phyloP scores from a whole-genome alignment of 1,140 invertebrate species.

The Aradophagus sp. region DNA sequence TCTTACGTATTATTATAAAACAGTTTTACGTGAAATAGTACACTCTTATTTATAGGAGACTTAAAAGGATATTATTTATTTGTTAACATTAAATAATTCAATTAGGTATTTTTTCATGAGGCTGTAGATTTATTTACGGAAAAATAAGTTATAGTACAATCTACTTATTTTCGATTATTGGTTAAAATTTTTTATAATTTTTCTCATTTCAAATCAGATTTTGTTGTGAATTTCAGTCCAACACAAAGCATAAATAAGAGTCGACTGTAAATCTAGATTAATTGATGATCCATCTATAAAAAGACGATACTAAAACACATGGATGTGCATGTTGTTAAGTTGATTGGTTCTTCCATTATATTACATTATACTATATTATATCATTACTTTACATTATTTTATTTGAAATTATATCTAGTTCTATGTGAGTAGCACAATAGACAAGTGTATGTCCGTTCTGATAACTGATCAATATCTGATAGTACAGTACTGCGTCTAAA shows the following conservation, averaged over 20 bases:
- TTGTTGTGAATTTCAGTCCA: too few relatives aligned
- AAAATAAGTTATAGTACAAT: too few relatives aligned
- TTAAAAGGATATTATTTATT: too few relatives aligned
- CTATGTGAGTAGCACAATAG: constrained; percentile 58
- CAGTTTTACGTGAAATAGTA: too few relatives aligned
- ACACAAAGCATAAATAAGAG: constrained; percentile 26
- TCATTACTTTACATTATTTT: constrained; percentile 29
- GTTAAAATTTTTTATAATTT: too few relatives aligned
- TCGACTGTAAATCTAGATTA: constrained; percentile 12
- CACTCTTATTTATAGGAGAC: too few relatives aligned
- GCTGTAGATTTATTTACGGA: constrained; percentile 3
- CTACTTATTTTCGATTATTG: too few relatives aligned
- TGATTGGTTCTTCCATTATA: constrained; percentile 49
- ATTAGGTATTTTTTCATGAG: too few relatives aligned
- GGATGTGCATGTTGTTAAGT: constrained; percentile 63
- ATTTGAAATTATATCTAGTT: constrained; percentile 58
- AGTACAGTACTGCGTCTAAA: constrained; percentile 41
- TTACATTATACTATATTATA: constrained; percentile 43
- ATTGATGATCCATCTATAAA: constrained; percentile 29
- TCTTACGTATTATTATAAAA: too few relatives aligned
- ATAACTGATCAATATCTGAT: constrained; percentile 34
- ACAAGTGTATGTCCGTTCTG: constrained; percentile 35
- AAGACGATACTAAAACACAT: constrained; percentile 33
- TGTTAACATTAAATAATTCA: too few relatives aligned
- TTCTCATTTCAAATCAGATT: too few relatives aligned